A percentile compares a stretch with the other conserved stretches of the same genome.
These are phyloP conservation scores for Drosophila pseudotakahashii DNA, from an alignment of 2,888 invertebrate species.

Conservation along the genomic window DNA sequence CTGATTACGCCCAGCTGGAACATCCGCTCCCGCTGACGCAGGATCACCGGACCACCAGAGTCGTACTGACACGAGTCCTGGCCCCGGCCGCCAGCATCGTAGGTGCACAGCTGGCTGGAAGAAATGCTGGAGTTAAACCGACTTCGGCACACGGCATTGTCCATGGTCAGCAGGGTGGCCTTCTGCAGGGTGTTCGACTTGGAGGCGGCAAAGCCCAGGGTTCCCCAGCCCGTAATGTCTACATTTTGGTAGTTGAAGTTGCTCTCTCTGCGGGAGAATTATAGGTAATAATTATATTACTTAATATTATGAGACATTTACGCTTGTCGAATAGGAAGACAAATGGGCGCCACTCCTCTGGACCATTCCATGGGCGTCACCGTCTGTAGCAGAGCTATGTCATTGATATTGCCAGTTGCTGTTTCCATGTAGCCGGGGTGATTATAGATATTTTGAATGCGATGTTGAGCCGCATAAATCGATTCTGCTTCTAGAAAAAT, in stretches of 20 bases:
- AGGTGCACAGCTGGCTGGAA: constrained; percentile 69
- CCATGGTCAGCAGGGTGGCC: constrained; percentile 83
- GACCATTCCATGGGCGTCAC: constrained; percentile 84
- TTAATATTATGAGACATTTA: constrained; percentile 17
- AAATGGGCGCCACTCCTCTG: constrained; percentile 86
- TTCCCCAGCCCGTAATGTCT: constrained; percentile 85
- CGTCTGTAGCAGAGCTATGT: constrained; percentile 86
- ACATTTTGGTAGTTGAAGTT: constrained; percentile 63
- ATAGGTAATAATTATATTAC: accelerated
- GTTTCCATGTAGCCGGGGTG: constrained; percentile 66
- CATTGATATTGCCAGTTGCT: constrained; percentile 80
- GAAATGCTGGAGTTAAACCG: constrained; percentile 58
- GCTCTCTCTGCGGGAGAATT: constrained; percentile 22
- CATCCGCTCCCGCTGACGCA: constrained; percentile 82
- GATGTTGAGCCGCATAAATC: constrained; percentile 81
- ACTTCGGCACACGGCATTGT: constrained; percentile 60
- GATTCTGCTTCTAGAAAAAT: constrained; percentile 44
- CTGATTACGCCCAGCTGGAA: constrained; percentile 86
- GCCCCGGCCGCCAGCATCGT: constrained; percentile 68
- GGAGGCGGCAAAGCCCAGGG: constrained; percentile 84
- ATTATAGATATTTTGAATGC: constrained; percentile 76
- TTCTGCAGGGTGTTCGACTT: constrained; percentile 85
- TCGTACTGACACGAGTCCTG: constrained; percentile 85
- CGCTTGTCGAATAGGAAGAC: constrained; percentile 86
- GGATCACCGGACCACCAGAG: constrained; percentile 86